Evolutionary conservation across 2,888 invertebrate species (phyloP), one percentile per base, ranked within the genome.

Genomic region (Sycophila texana): DNA sequence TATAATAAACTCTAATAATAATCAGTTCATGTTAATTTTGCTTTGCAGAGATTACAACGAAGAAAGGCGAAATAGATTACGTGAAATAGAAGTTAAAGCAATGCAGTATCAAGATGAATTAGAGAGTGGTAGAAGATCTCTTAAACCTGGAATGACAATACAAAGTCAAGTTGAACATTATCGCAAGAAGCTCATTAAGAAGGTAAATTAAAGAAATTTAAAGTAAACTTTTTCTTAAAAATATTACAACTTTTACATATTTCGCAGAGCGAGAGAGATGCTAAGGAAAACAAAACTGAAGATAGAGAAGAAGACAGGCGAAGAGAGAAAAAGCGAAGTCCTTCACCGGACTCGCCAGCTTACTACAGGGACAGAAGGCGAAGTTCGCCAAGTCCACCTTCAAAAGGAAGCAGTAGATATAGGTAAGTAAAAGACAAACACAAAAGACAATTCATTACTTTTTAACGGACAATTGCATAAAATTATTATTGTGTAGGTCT

Each of bases 41-140:
- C 49, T 18, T 39, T 12, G 39, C 83, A 92, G 93, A 79, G 93
- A 93, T 87, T 93, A 92, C 84, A 93, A 92, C 75, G 95, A 94
- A 87, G 94, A 95, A 87, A 93, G 95, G 85, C 94, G 97, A 65
- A 93, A 92, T 83, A 94, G 94, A 86, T 91, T 97, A 78, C 93
- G 99, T 30, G 98, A 99, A 90, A 96, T 99, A 86, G 99, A 99
- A 92, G 94, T 98, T 84, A 97, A 97, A 91, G 96, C 97, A 73
- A 93, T 99, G 92, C 96, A 97, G 89, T 99, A 98, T 92, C 97
- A 98, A 91, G 99, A 99, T 92, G 98, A 98, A 90, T 91, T 99
- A 85, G 99, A 99, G 91, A 95, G 95, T 2, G 98, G 98, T 0
- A 93, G 94, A 85, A 92, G 95, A 79, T 92, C 93, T 53, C 89